Base-by-base conservation (phyloP, 1,140 invertebrate species). In the Papilio polyxenes region DNA sequence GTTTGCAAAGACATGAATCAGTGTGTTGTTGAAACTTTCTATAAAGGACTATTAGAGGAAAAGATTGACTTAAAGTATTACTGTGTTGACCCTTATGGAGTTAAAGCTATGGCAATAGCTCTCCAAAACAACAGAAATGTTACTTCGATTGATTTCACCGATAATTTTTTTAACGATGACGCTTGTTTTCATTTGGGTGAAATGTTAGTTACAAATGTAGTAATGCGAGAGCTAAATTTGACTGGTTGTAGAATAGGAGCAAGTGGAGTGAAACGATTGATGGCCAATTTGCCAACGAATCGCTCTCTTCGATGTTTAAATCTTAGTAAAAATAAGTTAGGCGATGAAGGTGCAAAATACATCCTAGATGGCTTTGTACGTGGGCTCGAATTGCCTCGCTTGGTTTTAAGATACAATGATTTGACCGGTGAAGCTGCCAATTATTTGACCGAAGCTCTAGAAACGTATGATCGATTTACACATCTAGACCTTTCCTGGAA, bases 401-500 rank as follows among this genome's bases (percentile, higher is more conserved):
- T 95, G 56, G 89, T 90, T 83, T 82, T 95, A 69, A 92, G 92
- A 74, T 90, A 94, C 69, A 95, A 95, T 81, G 88, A 91, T 65
- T 87, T 95, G 48, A 89, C 86, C 11, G 90, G 90, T 51, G 90
- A 88, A 84, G 88, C 91, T 37, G 88, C 89, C 0, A 86, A 83
- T 65, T 77, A 81, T 3, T 86, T 95, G 75, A 87, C 89, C n/a
- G 89, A 89, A 86, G 89, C 92, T 17, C 86, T 95, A n/a, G 87
- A 93, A 83, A 89, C 89, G 13, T 87, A 93, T 80, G 92, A 93
- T 82, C 90, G 89, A 81, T 88, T 95, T 75, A 92, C 91, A 31
- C 88, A 90, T 69, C 81, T 95, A 7, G 89, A 95, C 89, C 86
- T 95, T 48, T 94, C 95, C 1, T 95, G 94, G 94, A 95, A 95